These are phyloP conservation scores for Arothron firmamentum DNA, from an alignment of 2,113 vertebrate genomes.

Conservation along the genomic window DNA sequence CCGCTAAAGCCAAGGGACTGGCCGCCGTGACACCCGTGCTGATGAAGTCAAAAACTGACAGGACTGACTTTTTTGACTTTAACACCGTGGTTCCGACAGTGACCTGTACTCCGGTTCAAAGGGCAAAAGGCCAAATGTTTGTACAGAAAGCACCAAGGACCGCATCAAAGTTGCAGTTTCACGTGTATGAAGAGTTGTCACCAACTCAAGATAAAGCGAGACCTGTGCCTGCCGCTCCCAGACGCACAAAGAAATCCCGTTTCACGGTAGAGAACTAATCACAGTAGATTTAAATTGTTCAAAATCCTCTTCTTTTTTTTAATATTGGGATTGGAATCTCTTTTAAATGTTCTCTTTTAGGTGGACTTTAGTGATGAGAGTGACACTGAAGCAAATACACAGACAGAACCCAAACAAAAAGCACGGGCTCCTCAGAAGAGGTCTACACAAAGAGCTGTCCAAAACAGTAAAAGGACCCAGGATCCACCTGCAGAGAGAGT, in stretches of 20 bases:
- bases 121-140: slow-evolving; percentile 7
- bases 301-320: background rate
- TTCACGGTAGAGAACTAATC: slow-evolving; percentile 73
- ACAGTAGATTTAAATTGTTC: background rate
- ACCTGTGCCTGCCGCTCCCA: slow-evolving; percentile 78
- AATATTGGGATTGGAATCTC: no score
- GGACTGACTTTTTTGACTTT: slow-evolving; percentile 56
- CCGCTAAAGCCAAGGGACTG: slow-evolving; percentile 40
- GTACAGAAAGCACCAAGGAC: slow-evolving; percentile 42
- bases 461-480: slow-evolving; percentile 21
- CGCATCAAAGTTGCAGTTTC: slow-evolving; percentile 68
- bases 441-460: slow-evolving; percentile 25
- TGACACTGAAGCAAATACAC: slow-evolving; percentile 69
- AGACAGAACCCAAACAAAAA: slow-evolving; percentile 19
- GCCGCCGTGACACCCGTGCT: slow-evolving; percentile 62
- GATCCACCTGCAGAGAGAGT: slow-evolving; percentile 26
- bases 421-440: slow-evolving; percentile 37
- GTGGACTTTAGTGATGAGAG: slow-evolving; percentile 89
- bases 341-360: slow-evolving; percentile 54
- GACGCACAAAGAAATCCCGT: slow-evolving; percentile 72
- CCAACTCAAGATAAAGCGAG: slow-evolving; percentile 42
- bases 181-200: slow-evolving; percentile 78
- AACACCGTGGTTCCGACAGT: slow-evolving; percentile 61
- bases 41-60: slow-evolving; percentile 21
- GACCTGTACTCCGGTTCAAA: slow-evolving; percentile 66